These are phyloP conservation scores for Eumeta japonica DNA, from an alignment of 1,140 invertebrate species.

Conservation along the genomic window DNA sequence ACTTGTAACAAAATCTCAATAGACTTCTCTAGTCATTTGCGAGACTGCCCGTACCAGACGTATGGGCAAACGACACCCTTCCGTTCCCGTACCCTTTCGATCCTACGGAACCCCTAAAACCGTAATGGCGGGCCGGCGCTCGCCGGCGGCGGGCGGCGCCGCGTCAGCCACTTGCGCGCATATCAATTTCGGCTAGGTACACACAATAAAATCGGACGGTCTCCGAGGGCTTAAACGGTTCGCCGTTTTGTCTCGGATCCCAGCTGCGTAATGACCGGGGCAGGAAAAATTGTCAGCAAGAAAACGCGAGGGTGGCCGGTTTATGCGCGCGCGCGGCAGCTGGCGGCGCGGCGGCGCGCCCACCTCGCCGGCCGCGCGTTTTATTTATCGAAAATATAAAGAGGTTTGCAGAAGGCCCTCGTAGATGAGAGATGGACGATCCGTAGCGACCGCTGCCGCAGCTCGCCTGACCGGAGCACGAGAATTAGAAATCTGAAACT, in stretches of 20 bases:
- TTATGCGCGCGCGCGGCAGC: constrained; percentile 49
- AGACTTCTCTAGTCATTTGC: too few species aligned
- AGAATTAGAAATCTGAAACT: constrained; percentile 38
- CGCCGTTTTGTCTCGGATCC: constrained; percentile 56
- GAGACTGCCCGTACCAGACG: too few species aligned
- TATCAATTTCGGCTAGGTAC: constrained; percentile 56
- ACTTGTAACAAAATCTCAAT: too few species aligned
- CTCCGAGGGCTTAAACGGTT: constrained; percentile 56
- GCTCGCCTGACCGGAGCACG: constrained; percentile 40
- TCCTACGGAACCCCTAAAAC: too few species aligned
- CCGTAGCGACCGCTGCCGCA: constrained; percentile 48
- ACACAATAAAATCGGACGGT: constrained; percentile 57
- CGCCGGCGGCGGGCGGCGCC: too few species aligned
- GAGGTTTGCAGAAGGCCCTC: constrained; percentile 51
- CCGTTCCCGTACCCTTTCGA: too few species aligned
- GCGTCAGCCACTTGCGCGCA: constrained; percentile 45
- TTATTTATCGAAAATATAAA: constrained; percentile 59
- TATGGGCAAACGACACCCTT: too few species aligned
- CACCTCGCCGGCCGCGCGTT: constrained; percentile 56
- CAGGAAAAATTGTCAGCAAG: constrained; percentile 57
- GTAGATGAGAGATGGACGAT: constrained; percentile 48
- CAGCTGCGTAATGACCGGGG: constrained; percentile 53
- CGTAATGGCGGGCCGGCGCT: too few species aligned
- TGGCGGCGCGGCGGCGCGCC: constrained; percentile 38
- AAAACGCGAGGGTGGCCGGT: constrained; percentile 53